Evolutionary conservation across 1,140 invertebrate genomes (phyloP), one percentile per base, ranked within the genome.

Genomic region (Chionoecetes opilio): DNA sequence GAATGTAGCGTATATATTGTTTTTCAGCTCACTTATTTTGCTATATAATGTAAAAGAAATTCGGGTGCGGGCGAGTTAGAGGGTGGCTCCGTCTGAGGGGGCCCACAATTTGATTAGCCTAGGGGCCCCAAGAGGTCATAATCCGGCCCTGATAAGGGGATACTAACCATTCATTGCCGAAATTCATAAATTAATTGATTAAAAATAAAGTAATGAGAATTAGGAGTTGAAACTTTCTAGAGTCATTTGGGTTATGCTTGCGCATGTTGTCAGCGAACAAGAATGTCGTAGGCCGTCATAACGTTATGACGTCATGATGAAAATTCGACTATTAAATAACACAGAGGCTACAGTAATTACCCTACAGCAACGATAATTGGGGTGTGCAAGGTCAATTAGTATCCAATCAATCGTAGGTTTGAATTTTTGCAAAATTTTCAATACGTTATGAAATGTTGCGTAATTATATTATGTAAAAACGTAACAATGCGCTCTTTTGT

Each of bases 371-470:
- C n/a, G 82, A 8, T 85, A 85, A 6, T 85, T 85, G 82, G 82
- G 82, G n/a, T 85, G 82, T 85, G 32, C 6, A 85, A 85, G 82
- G 82, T 85, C n/a, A 85, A 31, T 85, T 34, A 29, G 82, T 34
- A 85, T 85, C 41, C 82, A 85, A 26, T 85, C n/a, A 31, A 8
- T 34, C n/a, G 82, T 85, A 85, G 6, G 26, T 85, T 85, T 85
- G 5, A 26, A 85, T 85, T 85, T 85, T 85, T 85, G 82, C 82
- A 85, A 85, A 85, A 85, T 26, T 85, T 85, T 31, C n/a, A 6
- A 85, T 34, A 85, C 82, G 82, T 29, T 85, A 85, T 85, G 82
- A 85, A 85, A 85, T 29, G 82, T n/a, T n/a, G n/a, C n/a, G n/a
- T n/a, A n/a, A n/a, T n/a, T n/a, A n/a, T 85, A 85, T 85, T 34